Conservation (phyloP, 2,797 vertebrate genomes). For the Rhinella marina region DNA sequence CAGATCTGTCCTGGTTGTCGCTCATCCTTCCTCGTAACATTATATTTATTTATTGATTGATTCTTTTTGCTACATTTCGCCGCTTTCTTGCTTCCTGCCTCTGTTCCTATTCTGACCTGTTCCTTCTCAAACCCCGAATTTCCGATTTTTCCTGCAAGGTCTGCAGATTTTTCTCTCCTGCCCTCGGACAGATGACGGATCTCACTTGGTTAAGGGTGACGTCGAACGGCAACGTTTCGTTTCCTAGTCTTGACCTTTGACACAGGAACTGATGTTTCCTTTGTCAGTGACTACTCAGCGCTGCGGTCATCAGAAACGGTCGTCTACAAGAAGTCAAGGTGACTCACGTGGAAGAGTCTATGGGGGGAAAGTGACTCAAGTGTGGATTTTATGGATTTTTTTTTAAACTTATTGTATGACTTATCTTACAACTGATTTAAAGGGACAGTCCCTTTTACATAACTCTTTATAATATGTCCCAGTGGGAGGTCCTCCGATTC, state of each 20-base stretch:
- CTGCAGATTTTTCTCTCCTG: conserved; percentile 19
- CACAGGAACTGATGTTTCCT: conserved; percentile 4
- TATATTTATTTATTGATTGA: neutral
- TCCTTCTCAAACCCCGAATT: neutral
- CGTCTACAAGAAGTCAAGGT: neutral
- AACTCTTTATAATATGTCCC: neutral
- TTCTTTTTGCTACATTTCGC: neutral
- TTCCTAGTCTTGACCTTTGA: conserved; percentile 18
- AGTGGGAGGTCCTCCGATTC: too few relatives aligned
- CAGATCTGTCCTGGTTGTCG: neutral
- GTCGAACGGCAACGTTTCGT: neutral
- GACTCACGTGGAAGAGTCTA: neutral
- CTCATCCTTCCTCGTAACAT: neutral
- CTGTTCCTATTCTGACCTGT: neutral
- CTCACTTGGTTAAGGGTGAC: neutral
- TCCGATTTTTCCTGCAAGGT: conserved; percentile 27
- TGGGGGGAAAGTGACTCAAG: neutral
- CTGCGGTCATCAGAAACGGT: neutral
- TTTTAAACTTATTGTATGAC: too few relatives aligned
- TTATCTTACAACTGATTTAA: neutral
- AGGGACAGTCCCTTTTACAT: neutral
- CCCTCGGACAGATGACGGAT: conserved; percentile 27
- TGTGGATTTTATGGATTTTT: too few relatives aligned
- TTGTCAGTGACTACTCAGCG: conserved; percentile 2
- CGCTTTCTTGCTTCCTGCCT: neutral